These are phyloP conservation scores for Onychostruthus taczanowskii DNA, from an alignment of 2,113 vertebrate genomes.

Conservation along the genomic window DNA sequence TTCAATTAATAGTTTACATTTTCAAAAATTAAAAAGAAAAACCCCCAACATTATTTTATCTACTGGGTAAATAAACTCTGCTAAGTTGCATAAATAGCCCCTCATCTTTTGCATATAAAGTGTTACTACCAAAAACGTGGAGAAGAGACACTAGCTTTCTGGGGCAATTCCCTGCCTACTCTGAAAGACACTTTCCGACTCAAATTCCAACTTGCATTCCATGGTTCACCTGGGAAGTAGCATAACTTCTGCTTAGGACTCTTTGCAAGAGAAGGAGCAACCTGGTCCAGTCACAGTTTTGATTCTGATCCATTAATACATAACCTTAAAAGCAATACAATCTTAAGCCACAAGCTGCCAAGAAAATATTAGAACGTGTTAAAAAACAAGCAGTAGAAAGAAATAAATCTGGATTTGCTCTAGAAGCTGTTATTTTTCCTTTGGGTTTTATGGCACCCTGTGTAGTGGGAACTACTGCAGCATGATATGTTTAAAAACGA, in stretches of 20 bases:
- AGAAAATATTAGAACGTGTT: neutral
- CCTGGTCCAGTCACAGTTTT: neutral
- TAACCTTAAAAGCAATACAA: neutral
- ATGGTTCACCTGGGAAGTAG: neutral
- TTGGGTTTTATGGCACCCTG: neutral
- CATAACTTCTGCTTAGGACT: neutral
- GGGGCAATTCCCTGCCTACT: neutral
- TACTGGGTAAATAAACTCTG: neutral
- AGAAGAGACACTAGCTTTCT: neutral
- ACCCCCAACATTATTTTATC: neutral
- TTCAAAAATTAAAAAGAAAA: neutral
- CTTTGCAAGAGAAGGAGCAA: neutral
- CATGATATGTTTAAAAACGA: neutral
- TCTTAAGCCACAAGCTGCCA: neutral
- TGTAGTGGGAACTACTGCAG: neutral
- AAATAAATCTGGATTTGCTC: neutral
- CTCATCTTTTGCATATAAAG: neutral
- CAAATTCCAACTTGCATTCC: neutral
- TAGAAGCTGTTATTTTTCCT: neutral
- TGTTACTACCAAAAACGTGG: accelerated
- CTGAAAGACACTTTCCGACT: neutral
- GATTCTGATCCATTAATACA: neutral
- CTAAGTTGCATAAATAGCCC: neutral
- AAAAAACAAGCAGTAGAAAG: neutral
- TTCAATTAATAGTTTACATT: neutral